phyloP scores from a whole-genome alignment of 1,140 invertebrate species.

The Leptestheria dahalacensis region DNA sequence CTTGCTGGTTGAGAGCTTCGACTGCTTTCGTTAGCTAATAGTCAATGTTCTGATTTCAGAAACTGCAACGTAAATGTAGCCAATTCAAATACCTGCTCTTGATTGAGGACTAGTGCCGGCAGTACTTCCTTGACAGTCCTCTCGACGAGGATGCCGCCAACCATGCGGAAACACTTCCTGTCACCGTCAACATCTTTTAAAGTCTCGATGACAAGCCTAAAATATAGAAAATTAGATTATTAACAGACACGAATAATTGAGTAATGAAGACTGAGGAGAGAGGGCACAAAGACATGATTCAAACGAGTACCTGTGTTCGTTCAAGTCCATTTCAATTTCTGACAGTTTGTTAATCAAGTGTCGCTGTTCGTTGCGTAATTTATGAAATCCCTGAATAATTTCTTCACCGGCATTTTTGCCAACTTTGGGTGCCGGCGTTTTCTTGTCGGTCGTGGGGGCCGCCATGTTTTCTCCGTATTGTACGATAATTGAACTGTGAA shows the following conservation, averaged over 20 bases:
- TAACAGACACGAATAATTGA: neutral
- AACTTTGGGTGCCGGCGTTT: neutral
- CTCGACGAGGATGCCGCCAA: slow-evolving; percentile 86
- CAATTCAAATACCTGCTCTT: slow-evolving; percentile 46
- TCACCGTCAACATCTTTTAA: slow-evolving; percentile 67
- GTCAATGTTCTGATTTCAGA: slow-evolving; percentile 4
- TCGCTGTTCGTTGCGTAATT: slow-evolving; percentile 70
- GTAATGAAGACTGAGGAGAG: neutral
- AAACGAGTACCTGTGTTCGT: slow-evolving; percentile 83
- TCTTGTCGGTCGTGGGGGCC: neutral
- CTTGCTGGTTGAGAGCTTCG: slow-evolving; percentile 57
- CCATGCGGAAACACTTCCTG: slow-evolving; percentile 82
- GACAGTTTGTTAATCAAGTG: slow-evolving; percentile 67
- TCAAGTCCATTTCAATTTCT: slow-evolving; percentile 81
- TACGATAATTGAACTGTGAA: too few relatives aligned
- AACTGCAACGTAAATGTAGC: neutral
- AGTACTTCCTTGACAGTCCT: slow-evolving; percentile 79
- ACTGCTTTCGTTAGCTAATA: slow-evolving; percentile 56
- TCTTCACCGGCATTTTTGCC: slow-evolving; percentile 40
- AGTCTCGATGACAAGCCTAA: slow-evolving; percentile 85
- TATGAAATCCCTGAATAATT: slow-evolving; percentile 71
- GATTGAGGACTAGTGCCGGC: slow-evolving; percentile 64
- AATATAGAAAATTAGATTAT: slow-evolving; percentile 21
- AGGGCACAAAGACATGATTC: neutral
- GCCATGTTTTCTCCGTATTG: too few relatives aligned